Evolutionary conservation across 2,888 invertebrate genomes (phyloP), one percentile per base, ranked within the genome.

Genomic region (Sipunculus nudus): DNA sequence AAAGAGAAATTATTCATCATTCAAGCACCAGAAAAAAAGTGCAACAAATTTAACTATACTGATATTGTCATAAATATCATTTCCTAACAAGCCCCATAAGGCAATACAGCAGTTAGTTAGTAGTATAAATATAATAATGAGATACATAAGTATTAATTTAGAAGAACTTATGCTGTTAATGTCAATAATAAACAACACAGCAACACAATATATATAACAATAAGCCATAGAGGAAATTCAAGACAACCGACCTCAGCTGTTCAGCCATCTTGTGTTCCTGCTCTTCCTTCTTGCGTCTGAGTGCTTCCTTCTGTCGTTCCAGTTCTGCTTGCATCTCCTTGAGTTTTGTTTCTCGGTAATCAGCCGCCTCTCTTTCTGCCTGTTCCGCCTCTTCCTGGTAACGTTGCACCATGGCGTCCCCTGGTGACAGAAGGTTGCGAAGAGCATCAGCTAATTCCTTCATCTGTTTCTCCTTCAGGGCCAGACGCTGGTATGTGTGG

Each of bases 381-480:
- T 61, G 50, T 5, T 75, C 71, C 31, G 77, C 77, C 35, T 71
- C 63, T 39, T 77, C 75, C 25, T 74, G 74, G 47, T 80, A 80
- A 59, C 78, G 75, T 53, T 59, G 35, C 29, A 55, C 21, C 26
- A 80, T 68, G 32, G 72, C 75, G 16, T 60, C 57, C 6, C 75
- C 74, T 3, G 74, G 73, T 3, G 77, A 75, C 16, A 74, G 73
- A 61, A 75, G 73, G 2, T 68, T 67, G 52, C 68, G 67, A 78
- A 80, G 78, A 59, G 79, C 77, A 5, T 77, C 76, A 0, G 77
- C 75, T 10, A 80, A 69, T 48, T 80, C 80, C 28, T 65, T 63
- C 21, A 80, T 71, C 54, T 81, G 81, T 59, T 75, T 75, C 49
- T 78, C 78, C 39, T 78, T 79, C 47, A 81, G 74, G 16, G 74